Evolutionary conservation across 2,113 vertebrate genomes (phyloP).

Genomic region (Colius striatus): DNA sequence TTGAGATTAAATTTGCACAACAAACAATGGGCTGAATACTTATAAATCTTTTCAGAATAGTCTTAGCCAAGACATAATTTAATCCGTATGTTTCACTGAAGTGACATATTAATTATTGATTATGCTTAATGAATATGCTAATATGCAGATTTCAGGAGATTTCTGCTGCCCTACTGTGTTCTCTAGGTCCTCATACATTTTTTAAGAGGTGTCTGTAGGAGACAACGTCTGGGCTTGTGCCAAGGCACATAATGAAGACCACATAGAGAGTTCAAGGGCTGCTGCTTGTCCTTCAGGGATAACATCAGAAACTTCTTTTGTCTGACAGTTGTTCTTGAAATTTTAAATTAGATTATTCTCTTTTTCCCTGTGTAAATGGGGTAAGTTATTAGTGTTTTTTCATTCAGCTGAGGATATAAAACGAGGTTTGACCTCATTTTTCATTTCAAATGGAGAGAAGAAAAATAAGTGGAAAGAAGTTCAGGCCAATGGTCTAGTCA

Average conservation of each 20-base stretch:
- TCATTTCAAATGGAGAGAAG: neutral
- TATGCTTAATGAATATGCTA: constrained; percentile 77
- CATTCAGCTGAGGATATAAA: neutral
- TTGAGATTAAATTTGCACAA: constrained; percentile 14
- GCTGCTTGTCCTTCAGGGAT: constrained; percentile 54
- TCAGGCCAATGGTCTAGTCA: neutral
- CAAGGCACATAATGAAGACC: constrained; percentile 46
- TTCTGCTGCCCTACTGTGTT: constrained; percentile 65
- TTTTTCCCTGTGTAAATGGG: neutral
- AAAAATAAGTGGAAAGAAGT: neutral
- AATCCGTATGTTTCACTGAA: constrained; percentile 58
- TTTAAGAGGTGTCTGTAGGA: constrained; percentile 64
- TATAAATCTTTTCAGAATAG: neutral
- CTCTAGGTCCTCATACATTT: constrained; percentile 71
- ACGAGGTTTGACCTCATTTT: constrained; percentile 1
- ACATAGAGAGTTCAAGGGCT: constrained; percentile 68
- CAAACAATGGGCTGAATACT: constrained; percentile 17
- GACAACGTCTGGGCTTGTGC: constrained; percentile 41
- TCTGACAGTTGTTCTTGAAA: constrained; percentile 32
- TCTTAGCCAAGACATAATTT: constrained; percentile 55
- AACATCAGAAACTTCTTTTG: constrained; percentile 36
- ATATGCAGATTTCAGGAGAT: constrained; percentile 59
- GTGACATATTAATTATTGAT: constrained; percentile 80
- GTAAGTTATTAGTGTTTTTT: neutral
- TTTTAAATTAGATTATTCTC: constrained; percentile 27